phyloP scores from a whole-genome alignment of 2,888 invertebrate genomes.

The Aporophyla nigra region DNA sequence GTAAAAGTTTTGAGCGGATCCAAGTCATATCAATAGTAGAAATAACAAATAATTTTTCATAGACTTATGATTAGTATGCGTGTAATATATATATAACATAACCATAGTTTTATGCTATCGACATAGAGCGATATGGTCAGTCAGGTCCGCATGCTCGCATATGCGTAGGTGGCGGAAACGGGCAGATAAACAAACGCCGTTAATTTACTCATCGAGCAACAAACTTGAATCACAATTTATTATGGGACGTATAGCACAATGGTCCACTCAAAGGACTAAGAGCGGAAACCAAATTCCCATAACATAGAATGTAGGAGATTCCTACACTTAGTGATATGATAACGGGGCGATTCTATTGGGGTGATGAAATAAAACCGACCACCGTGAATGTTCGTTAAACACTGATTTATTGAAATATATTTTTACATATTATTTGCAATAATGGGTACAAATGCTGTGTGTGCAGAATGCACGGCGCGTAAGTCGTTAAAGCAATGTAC shows the following conservation, averaged over 20 bases:
- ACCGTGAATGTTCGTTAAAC: too few species aligned
- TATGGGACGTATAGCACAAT: neutral
- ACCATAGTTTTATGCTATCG: conserved; percentile 2
- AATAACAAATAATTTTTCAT: neutral
- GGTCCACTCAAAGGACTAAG: too few species aligned
- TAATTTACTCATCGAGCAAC: conserved; percentile 31
- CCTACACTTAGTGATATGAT: too few species aligned
- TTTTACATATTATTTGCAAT: too few species aligned
- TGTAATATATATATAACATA: neutral
- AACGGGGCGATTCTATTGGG: too few species aligned
- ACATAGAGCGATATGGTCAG: conserved; percentile 5
- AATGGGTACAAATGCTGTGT: too few species aligned
- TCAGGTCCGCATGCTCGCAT: conserved; percentile 1
- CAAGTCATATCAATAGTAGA: neutral
- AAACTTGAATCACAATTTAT: conserved; percentile 27
- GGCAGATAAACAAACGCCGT: conserved; percentile 43
- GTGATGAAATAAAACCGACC: too few species aligned
- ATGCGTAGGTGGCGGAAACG: conserved; percentile 52
- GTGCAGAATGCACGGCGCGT: too few species aligned
- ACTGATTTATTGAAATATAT: too few species aligned
- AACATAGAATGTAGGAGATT: too few species aligned
- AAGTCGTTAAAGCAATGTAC: too few species aligned
- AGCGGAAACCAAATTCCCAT: too few species aligned
- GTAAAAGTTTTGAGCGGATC: neutral
- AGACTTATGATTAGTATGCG: neutral